Conservation (phyloP, 2,888 invertebrate species). For the Cheilosia grossa region DNA sequence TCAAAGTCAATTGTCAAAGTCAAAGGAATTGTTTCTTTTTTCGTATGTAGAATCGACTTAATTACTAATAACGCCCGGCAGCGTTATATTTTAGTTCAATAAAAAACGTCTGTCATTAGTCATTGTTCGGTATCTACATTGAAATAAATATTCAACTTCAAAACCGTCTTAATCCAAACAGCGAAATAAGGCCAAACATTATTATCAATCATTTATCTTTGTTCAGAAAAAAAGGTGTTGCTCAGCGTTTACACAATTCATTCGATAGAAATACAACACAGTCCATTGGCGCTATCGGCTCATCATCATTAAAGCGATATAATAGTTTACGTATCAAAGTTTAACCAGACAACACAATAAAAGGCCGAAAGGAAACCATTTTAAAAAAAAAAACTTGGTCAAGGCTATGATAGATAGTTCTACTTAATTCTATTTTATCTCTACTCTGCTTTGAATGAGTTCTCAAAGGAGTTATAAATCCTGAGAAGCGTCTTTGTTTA, state of each 20-base stretch:
- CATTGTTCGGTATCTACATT: not conserved
- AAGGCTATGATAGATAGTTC: slow-evolving; percentile 2
- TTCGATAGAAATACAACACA: not conserved
- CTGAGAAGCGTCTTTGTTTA: not conserved
- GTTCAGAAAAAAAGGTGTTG: not conserved
- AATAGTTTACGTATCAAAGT: not conserved
- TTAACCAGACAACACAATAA: not conserved
- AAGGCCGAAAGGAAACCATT: not conserved
- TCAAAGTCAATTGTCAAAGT: too few relatives aligned
- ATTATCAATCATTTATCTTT: not conserved
- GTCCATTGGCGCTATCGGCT: not conserved
- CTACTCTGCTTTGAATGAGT: not conserved
- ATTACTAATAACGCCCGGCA: too few relatives aligned
- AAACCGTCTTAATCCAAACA: not conserved
- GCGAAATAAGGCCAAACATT: not conserved
- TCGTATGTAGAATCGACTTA: too few relatives aligned
- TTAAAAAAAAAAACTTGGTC: not conserved
- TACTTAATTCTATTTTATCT: not conserved
- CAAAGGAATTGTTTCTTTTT: too few relatives aligned
- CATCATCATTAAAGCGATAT: not conserved
- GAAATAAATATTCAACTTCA: not conserved
- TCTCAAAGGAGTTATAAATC: not conserved
- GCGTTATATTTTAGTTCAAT: not conserved
- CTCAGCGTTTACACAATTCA: not conserved
- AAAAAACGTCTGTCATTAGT: not conserved